Evolutionary conservation across 2,113 vertebrate genomes (phyloP).

Genomic region (Hippocampus mohnikei): DNA sequence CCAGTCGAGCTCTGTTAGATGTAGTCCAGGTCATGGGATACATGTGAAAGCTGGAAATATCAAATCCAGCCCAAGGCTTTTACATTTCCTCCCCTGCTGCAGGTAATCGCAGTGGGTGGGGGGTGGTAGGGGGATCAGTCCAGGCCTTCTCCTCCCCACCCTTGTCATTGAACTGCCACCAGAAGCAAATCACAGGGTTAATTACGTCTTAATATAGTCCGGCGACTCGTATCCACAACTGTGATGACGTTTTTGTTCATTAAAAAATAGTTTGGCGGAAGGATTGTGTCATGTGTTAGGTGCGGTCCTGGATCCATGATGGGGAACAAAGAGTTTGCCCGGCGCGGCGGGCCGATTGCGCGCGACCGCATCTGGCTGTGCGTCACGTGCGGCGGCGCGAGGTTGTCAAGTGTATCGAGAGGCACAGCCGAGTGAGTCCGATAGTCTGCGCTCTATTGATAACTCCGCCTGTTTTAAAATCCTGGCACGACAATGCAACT

Average conservation of each 20-base stretch:
- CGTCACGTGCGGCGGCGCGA: constrained; percentile 44
- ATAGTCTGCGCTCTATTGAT: constrained; percentile 77
- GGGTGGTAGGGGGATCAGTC: constrained; percentile 29
- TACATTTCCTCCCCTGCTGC: constrained; percentile 68
- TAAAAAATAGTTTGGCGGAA: constrained; percentile 36
- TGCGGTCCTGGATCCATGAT: constrained; percentile 46
- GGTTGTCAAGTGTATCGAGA: constrained; percentile 71
- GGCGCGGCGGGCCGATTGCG: constrained; percentile 56
- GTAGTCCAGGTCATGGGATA: constrained; percentile 70
- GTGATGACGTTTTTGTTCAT: constrained; percentile 59
- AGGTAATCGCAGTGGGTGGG: constrained; percentile 59
- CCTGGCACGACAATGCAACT: constrained; percentile 70
- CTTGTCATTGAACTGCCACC: constrained; percentile 49
- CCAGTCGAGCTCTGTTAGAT: constrained; percentile 74
- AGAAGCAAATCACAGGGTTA: constrained; percentile 53
- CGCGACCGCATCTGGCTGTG: constrained; percentile 57
- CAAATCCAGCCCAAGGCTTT: constrained; percentile 76
- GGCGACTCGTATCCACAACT: constrained; percentile 50
- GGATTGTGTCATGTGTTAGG: constrained; percentile 41
- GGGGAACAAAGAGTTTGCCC: constrained; percentile 56
- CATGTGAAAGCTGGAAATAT: constrained; percentile 71
- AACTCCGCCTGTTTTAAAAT: constrained; percentile 75
- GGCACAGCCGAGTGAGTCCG: constrained; percentile 69
- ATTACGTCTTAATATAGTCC: constrained; percentile 59
- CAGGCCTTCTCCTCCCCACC: constrained; percentile 49